phyloP scores from a whole-genome alignment of 2,113 vertebrate species.

The Setophaga coronata region DNA sequence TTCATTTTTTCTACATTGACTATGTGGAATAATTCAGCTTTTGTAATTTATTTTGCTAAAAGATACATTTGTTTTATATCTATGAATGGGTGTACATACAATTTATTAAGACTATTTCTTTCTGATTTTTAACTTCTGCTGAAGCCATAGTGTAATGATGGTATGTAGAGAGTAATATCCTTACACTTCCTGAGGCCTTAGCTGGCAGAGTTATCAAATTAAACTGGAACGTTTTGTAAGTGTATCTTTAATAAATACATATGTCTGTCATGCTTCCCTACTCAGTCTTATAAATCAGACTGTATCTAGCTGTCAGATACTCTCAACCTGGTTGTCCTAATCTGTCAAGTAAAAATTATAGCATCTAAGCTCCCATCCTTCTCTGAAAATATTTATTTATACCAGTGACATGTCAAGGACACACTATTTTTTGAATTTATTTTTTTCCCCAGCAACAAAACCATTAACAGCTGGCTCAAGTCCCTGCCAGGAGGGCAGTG shows the following conservation, averaged over 20 bases:
- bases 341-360: constrained; percentile 56
- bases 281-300: constrained; percentile 51
- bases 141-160: neutral
- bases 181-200: constrained; percentile 1
- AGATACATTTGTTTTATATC: neutral
- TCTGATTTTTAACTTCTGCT: neutral
- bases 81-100: neutral
- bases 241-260: constrained; percentile 52
- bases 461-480: constrained; percentile 40
- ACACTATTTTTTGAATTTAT: neutral
- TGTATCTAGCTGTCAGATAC: constrained; percentile 39
- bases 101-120: neutral
- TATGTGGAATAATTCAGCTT: neutral
- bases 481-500: constrained; percentile 14
- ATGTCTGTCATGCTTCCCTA: constrained; percentile 57
- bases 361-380: constrained; percentile 32
- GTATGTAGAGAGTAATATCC: neutral
- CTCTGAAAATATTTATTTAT: constrained; percentile 64
- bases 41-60: neutral
- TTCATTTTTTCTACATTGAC: neutral
- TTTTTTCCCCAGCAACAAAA: constrained; percentile 28
- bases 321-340: constrained; percentile 42
- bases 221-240: constrained; percentile 22
- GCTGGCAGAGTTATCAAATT: constrained; percentile 34
- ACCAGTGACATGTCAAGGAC: constrained; percentile 59